A percentile compares a stretch with the other conserved stretches of the same genome.
Evolutionary conservation across 2,797 vertebrate species (phyloP).

Genomic region (Cynopterus sphinx): DNA sequence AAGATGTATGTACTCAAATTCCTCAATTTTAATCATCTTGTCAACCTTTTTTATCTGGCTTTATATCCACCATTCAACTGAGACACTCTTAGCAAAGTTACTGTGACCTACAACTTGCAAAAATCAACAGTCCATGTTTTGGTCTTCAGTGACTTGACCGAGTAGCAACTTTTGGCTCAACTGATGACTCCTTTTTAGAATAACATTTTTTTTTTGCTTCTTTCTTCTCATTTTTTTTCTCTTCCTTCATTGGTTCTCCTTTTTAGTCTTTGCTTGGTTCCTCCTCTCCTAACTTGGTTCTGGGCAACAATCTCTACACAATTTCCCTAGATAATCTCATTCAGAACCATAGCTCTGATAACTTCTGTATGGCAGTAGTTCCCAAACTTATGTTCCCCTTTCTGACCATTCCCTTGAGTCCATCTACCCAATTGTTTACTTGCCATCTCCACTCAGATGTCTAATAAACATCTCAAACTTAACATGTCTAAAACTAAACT

Average conservation of each 20-base stretch:
- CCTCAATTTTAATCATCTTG: not conserved
- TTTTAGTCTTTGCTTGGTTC: not conserved
- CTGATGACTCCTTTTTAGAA: not conserved
- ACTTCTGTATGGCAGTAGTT: not conserved
- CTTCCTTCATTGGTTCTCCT: not conserved
- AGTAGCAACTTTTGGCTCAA: not conserved
- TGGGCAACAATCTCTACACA: not conserved
- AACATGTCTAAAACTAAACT: not conserved
- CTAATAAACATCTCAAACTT: not conserved
- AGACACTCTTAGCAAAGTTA: not conserved
- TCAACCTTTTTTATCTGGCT: not conserved
- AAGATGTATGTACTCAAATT: not conserved
- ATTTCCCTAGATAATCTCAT: not conserved
- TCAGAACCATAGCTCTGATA: not conserved
- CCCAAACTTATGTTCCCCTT: not conserved
- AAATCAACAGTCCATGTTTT: not conserved
- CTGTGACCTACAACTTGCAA: not conserved
- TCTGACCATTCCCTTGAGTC: not conserved
- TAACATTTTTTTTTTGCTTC: not conserved
- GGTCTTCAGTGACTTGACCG: not conserved
- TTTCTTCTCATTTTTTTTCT: not conserved
- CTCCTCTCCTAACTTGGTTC: not conserved
- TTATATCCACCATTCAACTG: not conserved
- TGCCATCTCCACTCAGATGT: not conserved
- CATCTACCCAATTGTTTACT: not conserved